Conservation (phyloP, 2,113 vertebrate genomes). For the Ophthalmolycus amberensis region DNA sequence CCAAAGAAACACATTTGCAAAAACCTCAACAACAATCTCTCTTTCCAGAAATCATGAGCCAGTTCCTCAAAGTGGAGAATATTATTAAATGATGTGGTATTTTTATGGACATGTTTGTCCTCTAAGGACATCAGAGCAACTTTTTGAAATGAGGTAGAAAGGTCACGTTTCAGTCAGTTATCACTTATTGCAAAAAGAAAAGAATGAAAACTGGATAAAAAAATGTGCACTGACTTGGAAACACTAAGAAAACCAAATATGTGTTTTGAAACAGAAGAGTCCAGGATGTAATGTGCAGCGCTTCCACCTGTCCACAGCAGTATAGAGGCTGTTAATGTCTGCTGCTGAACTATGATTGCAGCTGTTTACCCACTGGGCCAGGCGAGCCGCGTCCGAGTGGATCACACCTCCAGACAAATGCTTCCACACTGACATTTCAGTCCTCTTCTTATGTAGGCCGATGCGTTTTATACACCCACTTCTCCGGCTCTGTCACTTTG, state of each 20-base stretch:
- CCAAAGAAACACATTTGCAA: no score
- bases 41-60: no score
- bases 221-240: neutral
- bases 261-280: conserved; percentile 35
- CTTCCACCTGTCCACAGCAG: conserved; percentile 50
- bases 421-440: conserved; percentile 68
- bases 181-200: neutral
- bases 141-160: neutral
- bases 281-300: conserved; percentile 43
- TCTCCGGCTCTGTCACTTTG: conserved; percentile 54
- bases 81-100: neutral
- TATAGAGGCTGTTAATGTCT: conserved; percentile 52
- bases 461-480: conserved; percentile 72
- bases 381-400: conserved; percentile 55
- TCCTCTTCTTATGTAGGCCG: conserved; percentile 54
- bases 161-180: conserved; percentile 3
- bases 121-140: neutral
- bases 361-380: conserved; percentile 63
- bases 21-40: no score
- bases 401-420: conserved; percentile 71
- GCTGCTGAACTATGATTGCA: conserved; percentile 62
- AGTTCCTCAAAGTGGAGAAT: neutral
- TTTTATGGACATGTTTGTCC: neutral
- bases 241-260: conserved; percentile 4
- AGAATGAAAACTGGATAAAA: neutral